Base-by-base conservation (phyloP, 2,797 vertebrate species). In the Tinamus major region DNA sequence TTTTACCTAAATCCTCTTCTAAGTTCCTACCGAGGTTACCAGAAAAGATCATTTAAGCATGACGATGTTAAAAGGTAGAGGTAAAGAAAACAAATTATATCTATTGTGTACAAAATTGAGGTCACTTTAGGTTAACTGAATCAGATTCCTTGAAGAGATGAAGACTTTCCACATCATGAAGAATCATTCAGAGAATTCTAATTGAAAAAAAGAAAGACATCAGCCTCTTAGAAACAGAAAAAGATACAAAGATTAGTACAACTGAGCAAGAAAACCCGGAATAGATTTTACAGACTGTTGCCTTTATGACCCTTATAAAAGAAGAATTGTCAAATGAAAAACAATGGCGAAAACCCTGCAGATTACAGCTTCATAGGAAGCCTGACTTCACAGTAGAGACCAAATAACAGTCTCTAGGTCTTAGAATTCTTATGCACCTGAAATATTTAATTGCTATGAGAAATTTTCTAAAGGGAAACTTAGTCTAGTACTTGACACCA, bases 61-160 rank as follows among this genome's bases (percentile, higher is more conserved):
- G 95, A 94, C 94, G 90, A 46, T 94, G 90, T 96, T 96, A 97
- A 97, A 97, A 97, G 94, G 89, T 87, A 97, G 91, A 96, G 91
- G 93, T 96, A 97, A 97, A 97, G 92, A 97, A 98, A 97, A 97
- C 96, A 97, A 96, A 97, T 97, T 97, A 96, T 95, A 97, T 97
- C 96, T 51, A 94, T 97, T 97, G 97, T 98, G 94, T 96, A 96
- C 95, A 96, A 98, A 97, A 98, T 97, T 98, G 97, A 97, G 97
- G 97, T 97, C 95, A 87, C 81, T 90, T 61, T 78, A 96, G 97
- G 97, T 98, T 98, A 98, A 98, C 96, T 95, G 96, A 97, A 97
- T 97, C 87, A 93, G 96, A 97, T 97, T 97, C 95, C 90, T 97
- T 89, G 84, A 97, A 96, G 96, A 97, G 93, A 97, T 96, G 96